A percentile compares a stretch with the other conserved stretches of the same genome.
phyloP scores from a whole-genome alignment of 1,140 invertebrate species.

The Pseudachorutes palmiensis region DNA sequence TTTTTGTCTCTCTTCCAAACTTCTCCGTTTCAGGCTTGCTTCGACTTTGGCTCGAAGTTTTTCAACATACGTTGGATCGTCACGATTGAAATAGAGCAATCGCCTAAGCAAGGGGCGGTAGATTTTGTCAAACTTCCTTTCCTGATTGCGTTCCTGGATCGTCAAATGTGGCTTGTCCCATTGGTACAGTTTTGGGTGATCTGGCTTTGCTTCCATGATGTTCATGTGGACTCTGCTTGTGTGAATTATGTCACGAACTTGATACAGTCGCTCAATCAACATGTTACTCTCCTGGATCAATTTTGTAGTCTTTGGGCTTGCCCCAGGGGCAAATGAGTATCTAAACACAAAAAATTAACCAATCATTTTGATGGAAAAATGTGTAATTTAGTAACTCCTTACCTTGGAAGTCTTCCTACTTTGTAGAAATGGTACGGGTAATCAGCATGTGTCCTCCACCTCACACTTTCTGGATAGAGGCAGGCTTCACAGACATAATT shows the following conservation, averaged over 20 bases:
- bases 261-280: conserved; percentile 58
- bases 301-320: not conserved
- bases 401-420: conserved; percentile 63
- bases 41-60: not conserved
- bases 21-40: not conserved
- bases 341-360: conserved; percentile 1
- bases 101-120: conserved; percentile 23
- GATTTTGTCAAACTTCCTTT: conserved; percentile 18
- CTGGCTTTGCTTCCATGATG: conserved; percentile 51
- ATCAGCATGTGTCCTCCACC: conserved; percentile 60
- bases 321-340: conserved; percentile 5
- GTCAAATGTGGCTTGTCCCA: conserved; percentile 18
- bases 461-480: conserved; percentile 61
- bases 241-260: conserved; percentile 59
- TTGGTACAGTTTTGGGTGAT: conserved; percentile 29
- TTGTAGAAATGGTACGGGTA: conserved; percentile 83
- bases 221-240: conserved; percentile 64
- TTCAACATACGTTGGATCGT: not conserved
- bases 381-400: conserved; percentile 21
- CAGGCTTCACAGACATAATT: conserved; percentile 86
- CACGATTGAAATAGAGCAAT: conserved; percentile 13
- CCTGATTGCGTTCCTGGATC: conserved; percentile 15
- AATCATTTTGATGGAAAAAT: not conserved
- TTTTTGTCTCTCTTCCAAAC: not conserved
- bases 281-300: conserved; percentile 51